These are phyloP conservation scores for Leucoraja erinaceus DNA, from an alignment of 2,113 vertebrate genomes.

Conservation along the genomic window DNA sequence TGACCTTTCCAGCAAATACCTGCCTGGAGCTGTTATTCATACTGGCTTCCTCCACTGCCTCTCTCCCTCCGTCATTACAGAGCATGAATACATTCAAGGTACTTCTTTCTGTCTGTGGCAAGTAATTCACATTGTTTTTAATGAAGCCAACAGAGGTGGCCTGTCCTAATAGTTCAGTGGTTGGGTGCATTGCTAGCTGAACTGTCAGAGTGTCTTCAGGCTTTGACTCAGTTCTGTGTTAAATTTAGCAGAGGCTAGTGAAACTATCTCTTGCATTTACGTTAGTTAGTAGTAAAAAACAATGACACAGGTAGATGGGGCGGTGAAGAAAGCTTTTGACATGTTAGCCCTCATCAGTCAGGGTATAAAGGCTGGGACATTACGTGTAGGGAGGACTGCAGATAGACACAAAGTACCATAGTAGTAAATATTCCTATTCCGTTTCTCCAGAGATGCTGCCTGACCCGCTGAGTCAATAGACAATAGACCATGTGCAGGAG, in stretches of 20 bases:
- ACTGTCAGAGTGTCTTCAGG: background rate
- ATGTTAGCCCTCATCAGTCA: no score
- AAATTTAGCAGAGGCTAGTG: background rate
- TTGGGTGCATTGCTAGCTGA: background rate
- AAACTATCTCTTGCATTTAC: background rate
- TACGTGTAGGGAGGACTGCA: no score
- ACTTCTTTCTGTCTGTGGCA: constrained; percentile 14
- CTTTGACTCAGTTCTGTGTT: background rate
- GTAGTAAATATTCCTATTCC: no score
- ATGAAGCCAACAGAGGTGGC: background rate
- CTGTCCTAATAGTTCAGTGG: background rate
- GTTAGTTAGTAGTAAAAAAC: background rate
- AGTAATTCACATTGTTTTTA: background rate
- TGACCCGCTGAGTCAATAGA: no score
- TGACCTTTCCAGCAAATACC: constrained; percentile 72
- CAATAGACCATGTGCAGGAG: no score
- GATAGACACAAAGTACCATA: no score
- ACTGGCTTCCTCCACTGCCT: constrained; percentile 62
- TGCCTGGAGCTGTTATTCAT: constrained; percentile 78
- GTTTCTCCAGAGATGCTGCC: no score
- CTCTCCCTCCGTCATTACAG: constrained; percentile 71
- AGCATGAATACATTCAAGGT: constrained; percentile 85
- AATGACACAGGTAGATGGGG: no score
- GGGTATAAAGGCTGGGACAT: no score
- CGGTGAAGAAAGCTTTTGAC: no score